These are phyloP conservation scores for Paramormyrops hopkinsi DNA, from an alignment of 2,797 vertebrate species.

Conservation along the genomic window DNA sequence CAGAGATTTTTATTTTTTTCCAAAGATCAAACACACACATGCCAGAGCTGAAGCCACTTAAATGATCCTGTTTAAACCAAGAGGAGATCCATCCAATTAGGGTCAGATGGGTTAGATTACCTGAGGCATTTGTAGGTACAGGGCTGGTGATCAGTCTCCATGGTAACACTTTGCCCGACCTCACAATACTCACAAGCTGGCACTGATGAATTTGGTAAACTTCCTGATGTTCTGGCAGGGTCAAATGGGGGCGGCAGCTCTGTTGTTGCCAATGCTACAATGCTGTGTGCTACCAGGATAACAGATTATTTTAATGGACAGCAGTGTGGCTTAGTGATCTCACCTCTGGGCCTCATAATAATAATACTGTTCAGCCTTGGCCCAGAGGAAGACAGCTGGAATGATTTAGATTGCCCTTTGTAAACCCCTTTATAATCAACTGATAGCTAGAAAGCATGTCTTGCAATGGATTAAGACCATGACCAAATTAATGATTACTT, in stretches of 20 bases:
- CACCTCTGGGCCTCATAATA: background rate
- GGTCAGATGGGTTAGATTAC: slow-evolving; percentile 5
- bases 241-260: background rate
- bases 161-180: background rate
- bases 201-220: background rate
- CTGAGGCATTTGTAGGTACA: slow-evolving; percentile 9
- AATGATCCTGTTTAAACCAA: background rate
- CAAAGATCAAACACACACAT: background rate
- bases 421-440: background rate
- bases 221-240: background rate
- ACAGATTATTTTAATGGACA: slow-evolving; percentile 8
- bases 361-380: background rate
- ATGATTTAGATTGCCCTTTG: background rate
- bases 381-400: background rate
- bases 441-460: background rate
- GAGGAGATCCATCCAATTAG: background rate
- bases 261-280: background rate
- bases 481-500: background rate
- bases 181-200: background rate
- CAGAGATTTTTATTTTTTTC: background rate
- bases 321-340: background rate
- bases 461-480: background rate
- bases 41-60: background rate
- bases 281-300: background rate
- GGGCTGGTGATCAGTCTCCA: slow-evolving; percentile 7